Percentiles rank a stretch among this genome's conserved stretches.
phyloP scores from a whole-genome alignment of 2,888 invertebrate species.

The Diploptera punctata region DNA sequence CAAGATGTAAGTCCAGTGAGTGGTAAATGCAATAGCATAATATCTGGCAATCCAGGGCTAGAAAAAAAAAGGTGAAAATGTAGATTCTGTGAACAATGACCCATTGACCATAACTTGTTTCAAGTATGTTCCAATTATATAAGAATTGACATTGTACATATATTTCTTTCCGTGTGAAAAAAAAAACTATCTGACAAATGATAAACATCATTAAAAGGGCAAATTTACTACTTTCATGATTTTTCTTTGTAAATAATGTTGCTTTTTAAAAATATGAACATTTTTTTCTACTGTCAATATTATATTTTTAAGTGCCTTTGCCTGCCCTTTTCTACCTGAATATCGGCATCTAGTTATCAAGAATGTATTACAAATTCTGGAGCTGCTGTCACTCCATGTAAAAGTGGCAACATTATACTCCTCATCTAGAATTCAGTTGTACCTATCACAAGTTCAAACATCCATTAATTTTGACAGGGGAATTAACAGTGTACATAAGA shows the following conservation, averaged over 20 bases:
- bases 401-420: too few species aligned
- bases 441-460: too few species aligned
- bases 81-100: neutral
- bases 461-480: too few species aligned
- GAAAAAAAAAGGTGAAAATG: neutral
- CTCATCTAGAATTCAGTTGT: too few species aligned
- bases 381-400: too few species aligned
- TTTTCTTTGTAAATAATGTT: too few species aligned
- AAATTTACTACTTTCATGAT: neutral
- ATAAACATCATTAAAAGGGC: neutral
- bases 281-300: neutral
- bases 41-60: neutral
- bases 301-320: too few species aligned
- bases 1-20: too few species aligned
- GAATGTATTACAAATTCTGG: too few species aligned
- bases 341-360: too few species aligned
- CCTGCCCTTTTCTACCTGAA: too few species aligned
- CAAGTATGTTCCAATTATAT: neutral
- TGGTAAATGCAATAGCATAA: slow-evolving; percentile 4
- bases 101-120: neutral
- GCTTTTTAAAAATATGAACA: neutral
- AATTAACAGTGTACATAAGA: too few species aligned
- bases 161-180: neutral
- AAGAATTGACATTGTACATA: neutral
- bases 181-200: neutral